Evolutionary conservation across 1,140 invertebrate genomes (phyloP).

Genomic region (Heterodera carotae): DNA sequence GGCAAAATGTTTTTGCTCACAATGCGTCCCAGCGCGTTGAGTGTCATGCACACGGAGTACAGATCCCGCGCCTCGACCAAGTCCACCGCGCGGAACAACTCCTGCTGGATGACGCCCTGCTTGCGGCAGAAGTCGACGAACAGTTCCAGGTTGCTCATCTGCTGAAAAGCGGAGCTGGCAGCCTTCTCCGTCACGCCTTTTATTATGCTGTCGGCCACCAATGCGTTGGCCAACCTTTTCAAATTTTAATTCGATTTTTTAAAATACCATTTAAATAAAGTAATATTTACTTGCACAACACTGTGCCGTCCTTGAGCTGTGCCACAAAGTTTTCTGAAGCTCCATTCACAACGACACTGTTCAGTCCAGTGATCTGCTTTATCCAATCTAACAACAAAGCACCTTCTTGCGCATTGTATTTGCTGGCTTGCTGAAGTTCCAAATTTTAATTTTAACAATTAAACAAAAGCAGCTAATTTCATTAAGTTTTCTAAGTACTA

Average conservation of each 20-base stretch:
- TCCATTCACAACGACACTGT: constrained; percentile 77
- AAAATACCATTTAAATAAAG: constrained; percentile 73
- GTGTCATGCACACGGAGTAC: constrained; percentile 88
- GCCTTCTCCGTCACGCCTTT: constrained; percentile 84
- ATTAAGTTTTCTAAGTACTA: no score
- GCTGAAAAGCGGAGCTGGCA: constrained; percentile 79
- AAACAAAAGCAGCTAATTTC: no score
- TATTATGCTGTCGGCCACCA: constrained; percentile 77
- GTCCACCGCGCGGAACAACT: constrained; percentile 79
- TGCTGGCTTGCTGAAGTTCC: constrained; percentile 66
- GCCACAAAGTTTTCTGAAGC: constrained; percentile 80
- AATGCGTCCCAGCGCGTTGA: constrained; percentile 90
- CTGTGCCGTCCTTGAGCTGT: constrained; percentile 53
- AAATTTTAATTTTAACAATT: background rate
- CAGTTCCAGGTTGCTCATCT: constrained; percentile 32
- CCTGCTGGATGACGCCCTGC: constrained; percentile 86
- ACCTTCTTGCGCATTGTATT: constrained; percentile 89
- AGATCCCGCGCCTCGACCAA: constrained; percentile 83
- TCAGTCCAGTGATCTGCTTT: constrained; percentile 74
- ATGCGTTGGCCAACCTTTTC: constrained; percentile 93
- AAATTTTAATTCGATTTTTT: constrained; percentile 74
- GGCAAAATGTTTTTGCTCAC: constrained; percentile 71
- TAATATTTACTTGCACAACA: constrained; percentile 56
- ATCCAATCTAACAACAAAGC: constrained; percentile 88
- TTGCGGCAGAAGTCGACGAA: constrained; percentile 82